A percentile compares a stretch with the other conserved stretches of the same genome.
Conservation (phyloP, 2,113 vertebrate genomes). For the Forbesichthys papilliferus region DNA sequence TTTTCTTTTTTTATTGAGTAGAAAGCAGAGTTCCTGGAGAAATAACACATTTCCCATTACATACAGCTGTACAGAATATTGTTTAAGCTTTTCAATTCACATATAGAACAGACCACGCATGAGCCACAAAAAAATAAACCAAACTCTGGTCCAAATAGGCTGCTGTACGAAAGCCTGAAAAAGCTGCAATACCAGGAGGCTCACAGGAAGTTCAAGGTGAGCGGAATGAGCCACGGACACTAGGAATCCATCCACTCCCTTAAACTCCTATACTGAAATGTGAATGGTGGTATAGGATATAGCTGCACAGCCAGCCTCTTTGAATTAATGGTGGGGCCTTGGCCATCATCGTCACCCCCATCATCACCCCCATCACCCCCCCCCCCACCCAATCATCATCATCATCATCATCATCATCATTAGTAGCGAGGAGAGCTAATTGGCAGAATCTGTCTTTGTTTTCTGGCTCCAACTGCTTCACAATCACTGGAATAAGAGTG, state of each 20-base stretch:
- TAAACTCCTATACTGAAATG: background rate
- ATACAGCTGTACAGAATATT: too few relatives aligned
- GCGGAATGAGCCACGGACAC: background rate
- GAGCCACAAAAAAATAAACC: background rate
- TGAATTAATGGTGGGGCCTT: conserved; percentile 23
- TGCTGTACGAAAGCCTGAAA: too few relatives aligned
- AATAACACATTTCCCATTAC: too few relatives aligned
- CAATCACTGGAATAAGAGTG: background rate
- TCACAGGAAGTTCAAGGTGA: background rate
- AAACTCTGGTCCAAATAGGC: background rate
- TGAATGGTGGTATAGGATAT: background rate
- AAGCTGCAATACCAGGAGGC: too few relatives aligned
- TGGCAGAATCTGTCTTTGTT: conserved; percentile 16
- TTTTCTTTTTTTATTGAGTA: too few relatives aligned
- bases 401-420: conserved; percentile 31
- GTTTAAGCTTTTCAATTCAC: too few relatives aligned
- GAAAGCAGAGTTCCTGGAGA: too few relatives aligned
- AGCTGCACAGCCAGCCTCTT: conserved; percentile 19
- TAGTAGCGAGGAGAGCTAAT: conserved; percentile 6
- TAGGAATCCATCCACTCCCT: background rate
- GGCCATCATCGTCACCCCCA: background rate
- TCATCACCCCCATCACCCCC: too few relatives aligned
- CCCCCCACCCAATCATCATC: background rate
- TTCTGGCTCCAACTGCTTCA: conserved; percentile 5
- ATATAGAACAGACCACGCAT: background rate